These are phyloP conservation scores for Drosophila parabipectinata DNA, from an alignment of 1,140 invertebrate genomes.

Conservation along the genomic window DNA sequence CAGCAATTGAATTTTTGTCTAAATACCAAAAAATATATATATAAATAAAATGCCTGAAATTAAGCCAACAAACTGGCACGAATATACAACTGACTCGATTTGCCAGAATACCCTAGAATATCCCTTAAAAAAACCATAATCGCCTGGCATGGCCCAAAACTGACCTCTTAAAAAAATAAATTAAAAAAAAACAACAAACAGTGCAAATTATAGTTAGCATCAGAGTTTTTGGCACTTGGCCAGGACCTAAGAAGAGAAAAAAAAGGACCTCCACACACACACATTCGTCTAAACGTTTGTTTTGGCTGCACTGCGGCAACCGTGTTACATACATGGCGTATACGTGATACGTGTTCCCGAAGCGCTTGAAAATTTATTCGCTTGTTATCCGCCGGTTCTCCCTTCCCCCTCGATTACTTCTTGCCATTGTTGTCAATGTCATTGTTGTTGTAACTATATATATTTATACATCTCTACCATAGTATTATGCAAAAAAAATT, in stretches of 20 bases:
- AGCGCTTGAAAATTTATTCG: constrained; percentile 48
- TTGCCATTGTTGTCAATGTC: constrained; percentile 16
- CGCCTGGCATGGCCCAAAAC: not conserved
- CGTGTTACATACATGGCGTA: constrained; percentile 49
- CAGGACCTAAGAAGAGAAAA: constrained; percentile 17
- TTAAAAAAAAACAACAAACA: constrained; percentile 21
- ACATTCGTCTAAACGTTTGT: constrained; percentile 47
- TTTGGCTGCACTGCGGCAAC: constrained; percentile 56
- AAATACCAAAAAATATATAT: constrained; percentile 35
- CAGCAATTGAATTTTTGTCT: constrained; percentile 38
- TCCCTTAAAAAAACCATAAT: not conserved
- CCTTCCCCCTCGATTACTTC: not conserved
- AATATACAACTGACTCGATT: constrained; percentile 2
- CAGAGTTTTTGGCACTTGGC: constrained; percentile 38
- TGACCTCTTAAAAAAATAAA: not conserved
- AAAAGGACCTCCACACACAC: not conserved
- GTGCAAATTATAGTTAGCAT: constrained; percentile 59
- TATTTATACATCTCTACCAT: constrained; percentile 1
- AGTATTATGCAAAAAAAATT: constrained; percentile 9
- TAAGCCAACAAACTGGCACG: constrained; percentile 41
- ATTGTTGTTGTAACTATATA: constrained; percentile 21
- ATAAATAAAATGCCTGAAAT: not conserved
- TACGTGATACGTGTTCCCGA: constrained; percentile 50
- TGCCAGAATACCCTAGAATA: constrained; percentile 8
- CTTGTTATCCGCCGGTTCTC: constrained; percentile 2